Evolutionary conservation across 2,113 vertebrate genomes (phyloP).

Genomic region (Xenotilapia leptura): DNA sequence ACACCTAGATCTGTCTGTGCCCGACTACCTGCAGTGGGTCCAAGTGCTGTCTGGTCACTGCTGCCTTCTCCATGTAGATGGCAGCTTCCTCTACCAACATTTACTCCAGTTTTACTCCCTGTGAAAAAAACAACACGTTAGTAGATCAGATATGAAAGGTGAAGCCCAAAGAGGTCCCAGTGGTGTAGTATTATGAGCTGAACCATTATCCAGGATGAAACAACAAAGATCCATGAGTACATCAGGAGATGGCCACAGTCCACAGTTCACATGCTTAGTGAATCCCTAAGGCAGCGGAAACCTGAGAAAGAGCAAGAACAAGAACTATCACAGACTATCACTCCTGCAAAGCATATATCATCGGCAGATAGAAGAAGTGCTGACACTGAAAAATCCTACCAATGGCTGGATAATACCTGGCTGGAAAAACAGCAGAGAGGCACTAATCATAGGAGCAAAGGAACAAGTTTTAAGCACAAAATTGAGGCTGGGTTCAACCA

Average conservation of each 20-base stretch:
- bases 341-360: not conserved
- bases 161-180: not conserved
- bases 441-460: not conserved
- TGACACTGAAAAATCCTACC: not conserved
- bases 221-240: not conserved
- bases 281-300: not conserved
- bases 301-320: not conserved
- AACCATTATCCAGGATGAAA: not conserved
- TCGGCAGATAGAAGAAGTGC: not conserved
- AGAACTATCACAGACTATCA: not conserved
- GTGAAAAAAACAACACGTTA: not conserved
- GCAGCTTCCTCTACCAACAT: not conserved
- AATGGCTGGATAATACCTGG: not conserved
- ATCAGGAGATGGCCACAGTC: not conserved
- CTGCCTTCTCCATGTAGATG: not conserved
- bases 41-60: not conserved
- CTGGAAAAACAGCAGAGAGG: not conserved
- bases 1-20: not conserved
- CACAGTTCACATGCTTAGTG: not conserved
- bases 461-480: not conserved
- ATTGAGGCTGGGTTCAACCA: not conserved
- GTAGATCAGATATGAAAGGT: not conserved
- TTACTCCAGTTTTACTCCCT: not conserved
- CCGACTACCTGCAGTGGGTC: not conserved
- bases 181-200: not conserved